Percentiles rank a stretch among this genome's conserved stretches.
Evolutionary conservation across 2,888 invertebrate species (phyloP).

Genomic region (Stenichneumon culpator): DNA sequence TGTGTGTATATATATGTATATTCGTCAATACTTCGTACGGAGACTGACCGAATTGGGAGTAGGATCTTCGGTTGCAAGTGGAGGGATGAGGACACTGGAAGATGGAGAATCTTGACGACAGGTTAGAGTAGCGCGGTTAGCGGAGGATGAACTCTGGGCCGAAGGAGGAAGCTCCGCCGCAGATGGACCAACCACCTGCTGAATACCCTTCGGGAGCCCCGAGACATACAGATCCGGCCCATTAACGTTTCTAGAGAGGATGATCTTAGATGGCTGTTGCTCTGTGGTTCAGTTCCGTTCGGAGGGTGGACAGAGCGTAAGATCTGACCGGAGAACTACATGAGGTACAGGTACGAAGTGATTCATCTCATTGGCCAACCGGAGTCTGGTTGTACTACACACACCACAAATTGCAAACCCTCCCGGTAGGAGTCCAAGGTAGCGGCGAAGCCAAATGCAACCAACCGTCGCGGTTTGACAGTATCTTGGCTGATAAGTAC

Average conservation of each 20-base stretch:
- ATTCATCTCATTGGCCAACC: constrained; percentile 41
- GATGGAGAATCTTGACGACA: constrained; percentile 29
- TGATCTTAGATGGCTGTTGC: constrained; percentile 35
- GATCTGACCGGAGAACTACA: neutral
- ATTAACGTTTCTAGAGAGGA: constrained; percentile 51
- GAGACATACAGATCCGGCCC: constrained; percentile 41
- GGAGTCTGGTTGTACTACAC: constrained; percentile 40
- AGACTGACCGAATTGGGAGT: neutral
- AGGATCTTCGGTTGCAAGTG: constrained; percentile 8
- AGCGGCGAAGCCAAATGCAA: constrained; percentile 33
- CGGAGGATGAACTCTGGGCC: constrained; percentile 15
- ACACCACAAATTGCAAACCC: constrained; percentile 30
- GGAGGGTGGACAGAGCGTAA: neutral
- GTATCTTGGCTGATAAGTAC: constrained; percentile 46
- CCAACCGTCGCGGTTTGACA: constrained; percentile 50
- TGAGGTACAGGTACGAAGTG: constrained; percentile 6
- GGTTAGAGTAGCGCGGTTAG: constrained; percentile 20
- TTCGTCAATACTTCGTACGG: neutral
- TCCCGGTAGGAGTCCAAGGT: neutral
- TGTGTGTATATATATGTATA: constrained; percentile 5
- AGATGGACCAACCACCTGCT: constrained; percentile 66
- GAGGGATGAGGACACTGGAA: constrained; percentile 15
- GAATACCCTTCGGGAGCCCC: constrained; percentile 52
- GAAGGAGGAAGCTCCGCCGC: constrained; percentile 48
- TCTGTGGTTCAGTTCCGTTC: constrained; percentile 15